Conservation (phyloP, 2,888 invertebrate genomes). For the Hemaris fuciformis region DNA sequence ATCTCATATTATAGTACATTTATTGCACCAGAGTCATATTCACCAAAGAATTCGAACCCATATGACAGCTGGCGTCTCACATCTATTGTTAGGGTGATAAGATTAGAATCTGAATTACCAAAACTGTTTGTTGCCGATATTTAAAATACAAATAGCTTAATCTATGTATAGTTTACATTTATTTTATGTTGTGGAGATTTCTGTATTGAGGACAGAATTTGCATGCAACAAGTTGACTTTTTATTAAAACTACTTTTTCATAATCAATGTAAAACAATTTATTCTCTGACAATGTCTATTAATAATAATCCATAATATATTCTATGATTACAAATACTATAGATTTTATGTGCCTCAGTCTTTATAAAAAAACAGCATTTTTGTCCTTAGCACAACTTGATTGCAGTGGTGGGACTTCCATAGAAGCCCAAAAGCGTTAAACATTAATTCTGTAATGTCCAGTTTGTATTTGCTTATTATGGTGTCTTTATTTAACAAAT, state of each 20-base stretch:
- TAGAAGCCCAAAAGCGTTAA: no score
- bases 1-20: constrained; percentile 89
- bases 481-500: no score
- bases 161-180: neutral
- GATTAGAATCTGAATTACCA: constrained; percentile 87
- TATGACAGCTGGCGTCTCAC: constrained; percentile 83
- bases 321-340: neutral
- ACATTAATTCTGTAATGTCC: no score
- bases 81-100: constrained; percentile 85
- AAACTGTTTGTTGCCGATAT: constrained; percentile 82
- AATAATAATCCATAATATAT: no score
- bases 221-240: neutral
- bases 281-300: neutral
- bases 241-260: neutral
- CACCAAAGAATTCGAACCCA: constrained; percentile 57
- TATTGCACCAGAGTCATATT: constrained; percentile 63
- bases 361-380: neutral
- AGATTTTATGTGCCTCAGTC: neutral
- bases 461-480: no score
- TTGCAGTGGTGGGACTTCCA: no score
- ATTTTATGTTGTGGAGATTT: neutral
- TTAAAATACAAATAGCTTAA: constrained; percentile 30
- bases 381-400: neutral
- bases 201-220: neutral
- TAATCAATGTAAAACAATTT: neutral